A percentile compares a stretch with the other conserved stretches of the same genome.
phyloP scores from a whole-genome alignment of 2,113 vertebrate species.

The Odocoileus hemionus region DNA sequence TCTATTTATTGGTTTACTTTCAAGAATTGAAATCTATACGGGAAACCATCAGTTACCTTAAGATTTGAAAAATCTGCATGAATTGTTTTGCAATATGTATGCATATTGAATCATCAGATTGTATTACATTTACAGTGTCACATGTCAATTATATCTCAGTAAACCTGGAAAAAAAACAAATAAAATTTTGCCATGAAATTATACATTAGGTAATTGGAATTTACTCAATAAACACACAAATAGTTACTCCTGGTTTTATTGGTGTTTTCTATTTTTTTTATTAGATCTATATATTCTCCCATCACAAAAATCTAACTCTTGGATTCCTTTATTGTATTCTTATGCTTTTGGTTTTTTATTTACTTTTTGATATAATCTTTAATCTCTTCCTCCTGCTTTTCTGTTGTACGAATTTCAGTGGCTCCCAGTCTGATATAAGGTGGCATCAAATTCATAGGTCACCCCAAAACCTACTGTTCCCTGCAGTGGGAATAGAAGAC shows the following conservation, averaged over 20 bases:
- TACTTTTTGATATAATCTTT: background rate
- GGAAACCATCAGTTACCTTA: background rate
- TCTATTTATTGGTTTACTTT: background rate
- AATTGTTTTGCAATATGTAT: background rate
- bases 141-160: background rate
- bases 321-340: background rate
- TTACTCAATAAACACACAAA: background rate
- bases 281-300: background rate
- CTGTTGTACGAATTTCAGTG: accelerated
- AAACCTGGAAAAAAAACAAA: background rate
- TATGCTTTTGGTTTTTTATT: background rate
- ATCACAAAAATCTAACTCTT: background rate
- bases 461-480: background rate
- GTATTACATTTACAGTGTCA: background rate
- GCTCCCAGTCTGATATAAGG: background rate
- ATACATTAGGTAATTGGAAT: background rate
- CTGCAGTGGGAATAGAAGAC: background rate
- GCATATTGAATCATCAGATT: background rate
- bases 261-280: background rate
- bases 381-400: background rate
- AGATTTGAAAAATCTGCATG: background rate
- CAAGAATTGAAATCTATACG: background rate
- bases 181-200: background rate
- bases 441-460: background rate
- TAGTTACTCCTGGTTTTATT: background rate